phyloP scores from a whole-genome alignment of 1,140 invertebrate species.

The Drosophila arizonae region DNA sequence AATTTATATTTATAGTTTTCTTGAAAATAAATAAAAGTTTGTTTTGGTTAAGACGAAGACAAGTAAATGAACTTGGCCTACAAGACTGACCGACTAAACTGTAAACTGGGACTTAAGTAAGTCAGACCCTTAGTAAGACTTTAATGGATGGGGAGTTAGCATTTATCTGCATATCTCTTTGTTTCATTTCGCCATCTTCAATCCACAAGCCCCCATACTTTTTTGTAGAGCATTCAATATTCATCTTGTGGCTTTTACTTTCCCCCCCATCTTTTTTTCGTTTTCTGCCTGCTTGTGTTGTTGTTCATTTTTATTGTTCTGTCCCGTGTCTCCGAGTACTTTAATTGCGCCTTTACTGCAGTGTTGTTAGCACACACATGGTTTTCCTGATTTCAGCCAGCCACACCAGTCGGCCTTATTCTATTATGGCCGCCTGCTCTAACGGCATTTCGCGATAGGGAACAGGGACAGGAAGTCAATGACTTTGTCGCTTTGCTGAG shows the following conservation, averaged over 20 bases:
- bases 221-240: conserved; percentile 3
- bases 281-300: conserved; percentile 55
- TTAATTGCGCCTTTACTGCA: conserved; percentile 69
- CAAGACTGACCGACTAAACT: too few relatives aligned
- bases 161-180: too few relatives aligned
- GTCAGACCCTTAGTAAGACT: too few relatives aligned
- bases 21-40: too few relatives aligned
- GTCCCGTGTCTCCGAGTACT: conserved; percentile 64
- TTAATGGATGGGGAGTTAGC: too few relatives aligned
- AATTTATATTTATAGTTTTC: too few relatives aligned
- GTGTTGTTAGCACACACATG: conserved; percentile 52
- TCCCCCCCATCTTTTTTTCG: not conserved
- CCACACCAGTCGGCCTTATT: not conserved
- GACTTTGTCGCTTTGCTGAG: conserved; percentile 58
- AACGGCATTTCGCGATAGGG: conserved; percentile 21
- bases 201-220: too few relatives aligned
- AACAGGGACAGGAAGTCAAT: conserved; percentile 65
- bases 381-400: conserved; percentile 4
- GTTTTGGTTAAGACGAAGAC: too few relatives aligned
- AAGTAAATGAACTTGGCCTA: too few relatives aligned
- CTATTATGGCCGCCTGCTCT: conserved; percentile 1
- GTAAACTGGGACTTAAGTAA: too few relatives aligned
- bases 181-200: not conserved
- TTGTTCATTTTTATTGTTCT: conserved; percentile 57
- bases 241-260: not conserved